Evolutionary conservation across 2,888 invertebrate species (phyloP), one percentile per base, ranked within the genome.

Genomic region (Microctonus hyperodae): DNA sequence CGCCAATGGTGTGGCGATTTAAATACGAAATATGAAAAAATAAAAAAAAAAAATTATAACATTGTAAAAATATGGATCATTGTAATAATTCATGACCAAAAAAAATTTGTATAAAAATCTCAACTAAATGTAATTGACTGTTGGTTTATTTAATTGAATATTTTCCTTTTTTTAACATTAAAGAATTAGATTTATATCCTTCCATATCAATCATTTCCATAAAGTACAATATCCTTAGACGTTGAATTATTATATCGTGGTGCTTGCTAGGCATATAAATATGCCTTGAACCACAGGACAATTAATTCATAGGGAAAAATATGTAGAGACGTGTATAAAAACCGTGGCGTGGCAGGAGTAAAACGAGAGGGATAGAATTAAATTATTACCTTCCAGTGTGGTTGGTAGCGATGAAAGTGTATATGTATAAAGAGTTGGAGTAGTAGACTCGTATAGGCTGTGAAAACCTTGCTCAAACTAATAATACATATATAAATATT

Each of bases 41-140:
- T 10, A 25, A 10, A 44, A 67, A 4, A 40, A 63, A 67, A 63
- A 51, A 60, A 51, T 28, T 28, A 28, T 28, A 6, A 57, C 65
- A 57, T 37, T 56, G 58, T 59, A 59, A 58, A 37, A 56, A 64
- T 50, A 69, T 64, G 67, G 65, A 72, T 70, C 68, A 69, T 71
- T 73, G 70, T 73, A 73, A 71, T 70, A 71, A 67, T 70, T 61
- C 65, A 70, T 71, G 72, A 73, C 72, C 71, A 73, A 73, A 58
- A 66, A 65, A 58, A 61, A 58, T 73, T 73, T 73, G 66, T 73
- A 71, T 71, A 69, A 71, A 62, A 68, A 68, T 62, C 61, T 44
- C 57, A 53, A 59, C 69, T 59, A 57, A 69, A 37, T 64, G 57
- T 66, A 65, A 69, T 57, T 64, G 66, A 65, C 51, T 40, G 20